Conservation (phyloP, 64 coral and sea anemone genomes). For the Dendronephthya gigantea region DNA sequence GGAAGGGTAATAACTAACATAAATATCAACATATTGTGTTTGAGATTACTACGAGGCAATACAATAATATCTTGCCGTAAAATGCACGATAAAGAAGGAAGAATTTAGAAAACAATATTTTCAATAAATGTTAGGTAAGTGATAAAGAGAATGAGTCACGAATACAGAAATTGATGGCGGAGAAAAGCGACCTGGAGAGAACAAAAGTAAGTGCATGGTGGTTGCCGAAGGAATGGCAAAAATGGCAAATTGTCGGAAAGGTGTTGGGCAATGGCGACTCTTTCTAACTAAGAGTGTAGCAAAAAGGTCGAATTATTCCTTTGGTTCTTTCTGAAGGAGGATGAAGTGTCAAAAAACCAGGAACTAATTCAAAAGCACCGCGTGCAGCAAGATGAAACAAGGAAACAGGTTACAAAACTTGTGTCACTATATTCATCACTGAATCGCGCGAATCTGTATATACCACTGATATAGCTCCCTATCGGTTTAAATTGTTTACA, state of each 20-base stretch:
- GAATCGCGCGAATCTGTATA: neutral
- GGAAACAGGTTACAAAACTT: neutral
- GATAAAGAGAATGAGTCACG: neutral
- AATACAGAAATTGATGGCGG: neutral
- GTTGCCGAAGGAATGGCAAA: neutral
- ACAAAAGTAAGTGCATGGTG: neutral
- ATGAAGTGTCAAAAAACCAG: neutral
- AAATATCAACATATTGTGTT: too few relatives aligned
- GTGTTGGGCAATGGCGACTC: too few relatives aligned
- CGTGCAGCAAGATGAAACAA: neutral
- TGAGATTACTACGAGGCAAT: neutral
- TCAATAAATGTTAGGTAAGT: neutral
- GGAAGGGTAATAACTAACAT: too few relatives aligned
- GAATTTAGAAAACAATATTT: neutral
- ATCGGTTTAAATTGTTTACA: too few relatives aligned
- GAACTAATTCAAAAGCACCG: neutral
- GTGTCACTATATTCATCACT: neutral
- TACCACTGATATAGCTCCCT: too few relatives aligned
- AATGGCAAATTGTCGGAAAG: too few relatives aligned
- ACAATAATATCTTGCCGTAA: neutral
- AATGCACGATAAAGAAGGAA: neutral
- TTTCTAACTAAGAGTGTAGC: neutral
- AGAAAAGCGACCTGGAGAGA: neutral
- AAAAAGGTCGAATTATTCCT: neutral
- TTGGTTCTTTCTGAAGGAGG: neutral